phyloP scores from a whole-genome alignment of 1,140 invertebrate genomes.

The Brachystomella parvula region DNA sequence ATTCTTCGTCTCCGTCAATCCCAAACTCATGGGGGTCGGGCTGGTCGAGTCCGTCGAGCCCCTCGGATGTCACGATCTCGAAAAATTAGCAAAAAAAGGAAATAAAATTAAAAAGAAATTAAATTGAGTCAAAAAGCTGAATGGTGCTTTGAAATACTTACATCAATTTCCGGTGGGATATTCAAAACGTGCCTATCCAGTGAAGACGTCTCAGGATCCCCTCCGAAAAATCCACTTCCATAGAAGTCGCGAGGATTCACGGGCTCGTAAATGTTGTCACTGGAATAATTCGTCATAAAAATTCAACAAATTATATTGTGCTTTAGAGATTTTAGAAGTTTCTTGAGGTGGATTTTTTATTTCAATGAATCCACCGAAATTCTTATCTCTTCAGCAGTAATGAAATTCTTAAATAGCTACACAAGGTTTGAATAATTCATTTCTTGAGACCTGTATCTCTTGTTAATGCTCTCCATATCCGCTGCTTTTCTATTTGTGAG shows the following conservation, averaged over 20 bases:
- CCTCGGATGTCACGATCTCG: constrained; percentile 35
- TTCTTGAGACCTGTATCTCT: constrained; percentile 29
- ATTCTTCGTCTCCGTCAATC: constrained; percentile 36
- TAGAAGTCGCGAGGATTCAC: constrained; percentile 45
- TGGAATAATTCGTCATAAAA: constrained; percentile 42
- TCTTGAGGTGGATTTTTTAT: not conserved
- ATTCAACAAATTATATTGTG: not conserved
- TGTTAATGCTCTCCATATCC: constrained; percentile 34
- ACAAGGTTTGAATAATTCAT: not conserved
- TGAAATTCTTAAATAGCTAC: not conserved
- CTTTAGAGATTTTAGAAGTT: not conserved
- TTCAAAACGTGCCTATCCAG: constrained; percentile 31
- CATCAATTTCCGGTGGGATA: constrained; percentile 37
- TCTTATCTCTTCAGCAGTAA: not conserved
- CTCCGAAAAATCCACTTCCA: constrained; percentile 17
- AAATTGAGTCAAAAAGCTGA: not conserved
- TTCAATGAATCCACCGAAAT: not conserved
- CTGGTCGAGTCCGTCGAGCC: constrained; percentile 35
- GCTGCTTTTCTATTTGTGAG: constrained; percentile 17
- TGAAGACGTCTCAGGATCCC: constrained; percentile 23
- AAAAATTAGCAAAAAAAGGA: not conserved
- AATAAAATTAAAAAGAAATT: not conserved
- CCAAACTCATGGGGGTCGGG: constrained; percentile 33
- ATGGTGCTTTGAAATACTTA: constrained; percentile 1
- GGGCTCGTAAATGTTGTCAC: constrained; percentile 83